Evolutionary conservation across 2,797 vertebrate species (phyloP).

Genomic region (Tiaroga cobitis): DNA sequence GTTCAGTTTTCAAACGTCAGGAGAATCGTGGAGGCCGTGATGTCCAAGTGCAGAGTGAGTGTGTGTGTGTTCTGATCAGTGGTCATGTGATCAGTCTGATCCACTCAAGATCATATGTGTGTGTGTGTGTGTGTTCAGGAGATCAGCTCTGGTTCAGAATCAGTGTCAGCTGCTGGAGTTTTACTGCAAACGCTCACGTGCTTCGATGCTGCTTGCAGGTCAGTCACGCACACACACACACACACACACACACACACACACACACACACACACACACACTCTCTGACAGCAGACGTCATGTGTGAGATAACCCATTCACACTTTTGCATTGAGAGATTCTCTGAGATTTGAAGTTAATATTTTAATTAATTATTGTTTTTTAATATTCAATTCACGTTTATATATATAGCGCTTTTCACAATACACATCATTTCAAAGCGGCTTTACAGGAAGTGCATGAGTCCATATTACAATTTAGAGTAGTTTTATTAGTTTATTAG

Average conservation of each 20-base stretch:
- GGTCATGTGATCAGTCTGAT: not conserved
- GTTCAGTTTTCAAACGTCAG: slow-evolving; percentile 84
- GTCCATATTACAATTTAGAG: too few relatives aligned
- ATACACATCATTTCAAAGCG: too few relatives aligned
- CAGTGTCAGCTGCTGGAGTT: slow-evolving; percentile 71
- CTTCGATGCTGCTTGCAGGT: slow-evolving; percentile 92
- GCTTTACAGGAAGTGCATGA: too few relatives aligned
- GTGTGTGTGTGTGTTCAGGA: slow-evolving; percentile 62
- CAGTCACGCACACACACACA: slow-evolving; percentile 50
- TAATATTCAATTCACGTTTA: too few relatives aligned
- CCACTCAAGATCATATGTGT: slow-evolving; percentile 17
- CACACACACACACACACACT: not conserved
- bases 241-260: not conserved
- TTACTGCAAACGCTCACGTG: slow-evolving; percentile 82
- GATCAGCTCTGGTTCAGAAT: slow-evolving; percentile 57
- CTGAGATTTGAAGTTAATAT: too few relatives aligned
- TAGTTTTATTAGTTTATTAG: too few relatives aligned
- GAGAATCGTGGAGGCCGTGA: slow-evolving; percentile 79
- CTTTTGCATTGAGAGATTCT: too few relatives aligned
- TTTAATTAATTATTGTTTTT: too few relatives aligned
- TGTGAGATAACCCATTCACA: too few relatives aligned
- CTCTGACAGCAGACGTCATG: too few relatives aligned
- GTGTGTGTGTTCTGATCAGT: not conserved
- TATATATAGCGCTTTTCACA: too few relatives aligned
- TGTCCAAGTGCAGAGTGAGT: slow-evolving; percentile 76